Evolutionary conservation across 1,140 invertebrate genomes (phyloP), one percentile per base, ranked within the genome.

Genomic region (Sarcophaga bullata): DNA sequence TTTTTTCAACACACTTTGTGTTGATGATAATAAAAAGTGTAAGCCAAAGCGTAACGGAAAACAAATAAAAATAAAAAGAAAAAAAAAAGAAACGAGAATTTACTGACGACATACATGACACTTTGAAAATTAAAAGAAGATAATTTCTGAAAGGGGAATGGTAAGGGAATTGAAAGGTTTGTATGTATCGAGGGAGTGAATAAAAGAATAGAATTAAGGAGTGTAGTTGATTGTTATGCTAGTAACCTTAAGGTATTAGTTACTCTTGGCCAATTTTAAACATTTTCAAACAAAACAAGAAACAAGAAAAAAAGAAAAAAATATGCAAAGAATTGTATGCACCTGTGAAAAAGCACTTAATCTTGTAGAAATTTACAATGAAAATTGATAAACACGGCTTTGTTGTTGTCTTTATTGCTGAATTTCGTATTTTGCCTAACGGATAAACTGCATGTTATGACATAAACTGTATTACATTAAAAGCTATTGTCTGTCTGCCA

Each of bases 121-220:
- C 62, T 68, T 68, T 68, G 19, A 68, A 68, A 68, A 68, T 68
- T 68, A 58, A 19, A n/a, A n/a, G 17, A 68, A n/a, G 17, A 68
- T 68, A 68, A 68, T 68, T 25, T n/a, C 6, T 19, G n/a, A n/a
- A n/a, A n/a, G n/a, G n/a, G n/a, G n/a, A 68, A 17, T 19, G 17
- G 62, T 68, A 9, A 25, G 17, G 6, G 17, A 68, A 68, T 9
- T 1, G 25, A 37, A 37, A 37, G 25, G 25, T 2, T 37, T 37
- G 4, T 1, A 37, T 37, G 25, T 37, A 37, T 37, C 4, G 25
- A 4, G 25, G 25, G 25, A 37, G 25, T 37, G 54, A 15, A 58
- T n/a, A 58, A 58, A 58, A 58, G n/a, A 13, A 58, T 58, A n/a
- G 13, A 7, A 37, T 37, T 1, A 37, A 37, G 25, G 4, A 37